phyloP scores from a whole-genome alignment of 2,888 invertebrate species.

The Mimachlamys varia region DNA sequence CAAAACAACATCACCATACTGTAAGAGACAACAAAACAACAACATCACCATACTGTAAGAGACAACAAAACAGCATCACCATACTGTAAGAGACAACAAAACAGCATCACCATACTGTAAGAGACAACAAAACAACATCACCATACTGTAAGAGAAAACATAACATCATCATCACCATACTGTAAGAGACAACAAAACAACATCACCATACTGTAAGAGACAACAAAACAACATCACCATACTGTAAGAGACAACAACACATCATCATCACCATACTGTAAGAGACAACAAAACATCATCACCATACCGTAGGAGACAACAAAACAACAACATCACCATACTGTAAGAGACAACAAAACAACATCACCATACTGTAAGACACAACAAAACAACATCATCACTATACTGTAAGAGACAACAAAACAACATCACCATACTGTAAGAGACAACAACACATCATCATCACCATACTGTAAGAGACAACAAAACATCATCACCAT shows the following conservation, averaged over 20 bases:
- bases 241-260: no score
- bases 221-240: neutral
- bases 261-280: constrained; percentile 74
- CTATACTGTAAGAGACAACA: constrained; percentile 66
- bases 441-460: no score
- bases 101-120: constrained; percentile 74
- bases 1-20: neutral
- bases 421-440: no score
- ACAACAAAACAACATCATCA: constrained; percentile 68
- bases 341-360: constrained; percentile 60
- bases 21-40: no score
- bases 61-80: neutral
- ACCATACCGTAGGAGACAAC: no score
- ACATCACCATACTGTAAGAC: no score
- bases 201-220: constrained; percentile 67
- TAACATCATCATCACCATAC: no score
- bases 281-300: constrained; percentile 41
- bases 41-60: constrained; percentile 72
- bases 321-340: no score
- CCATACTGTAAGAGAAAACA: no score
- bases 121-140: constrained; percentile 32
- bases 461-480: constrained; percentile 70
- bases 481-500: neutral
- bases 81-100: no score
- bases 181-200: constrained; percentile 56